Conservation (phyloP, 2,797 vertebrate genomes). For the Sebastes miniatus region DNA sequence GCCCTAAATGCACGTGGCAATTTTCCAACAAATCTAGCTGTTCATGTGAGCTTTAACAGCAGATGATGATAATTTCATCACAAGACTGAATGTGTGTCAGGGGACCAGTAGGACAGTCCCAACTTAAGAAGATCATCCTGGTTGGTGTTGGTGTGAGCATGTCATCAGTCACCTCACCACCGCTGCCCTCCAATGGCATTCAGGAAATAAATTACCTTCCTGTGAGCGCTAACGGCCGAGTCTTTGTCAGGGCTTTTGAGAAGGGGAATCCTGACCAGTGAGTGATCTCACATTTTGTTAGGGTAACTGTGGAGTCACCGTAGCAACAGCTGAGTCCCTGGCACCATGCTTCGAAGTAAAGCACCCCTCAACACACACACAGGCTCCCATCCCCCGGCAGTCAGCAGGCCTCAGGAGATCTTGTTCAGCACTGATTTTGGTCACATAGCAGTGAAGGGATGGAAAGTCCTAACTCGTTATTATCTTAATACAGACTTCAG, state of each 20-base stretch:
- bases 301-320: slow-evolving; percentile 73
- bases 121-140: background rate
- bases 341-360: slow-evolving; percentile 56
- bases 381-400: slow-evolving; percentile 41
- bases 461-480: background rate
- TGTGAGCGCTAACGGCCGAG: slow-evolving; percentile 8
- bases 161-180: slow-evolving; percentile 52
- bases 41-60: background rate
- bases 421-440: slow-evolving; percentile 7
- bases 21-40: background rate
- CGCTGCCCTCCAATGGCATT: slow-evolving; percentile 26
- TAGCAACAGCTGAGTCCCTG: slow-evolving; percentile 73
- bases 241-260: slow-evolving; percentile 52
- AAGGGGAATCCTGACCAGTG: slow-evolving; percentile 49
- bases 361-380: slow-evolving; percentile 26
- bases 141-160: slow-evolving; percentile 17
- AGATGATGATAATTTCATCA: background rate
- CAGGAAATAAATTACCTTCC: slow-evolving; percentile 42
- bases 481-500: background rate
- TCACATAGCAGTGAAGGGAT: background rate
- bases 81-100: slow-evolving; percentile 35
- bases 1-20: fast-evolving
- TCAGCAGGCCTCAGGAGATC: slow-evolving; percentile 35
- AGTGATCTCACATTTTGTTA: slow-evolving; percentile 64
- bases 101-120: slow-evolving; percentile 25